Evolutionary conservation across 2,113 vertebrate species (phyloP).

Genomic region (Gymnogyps californianus): DNA sequence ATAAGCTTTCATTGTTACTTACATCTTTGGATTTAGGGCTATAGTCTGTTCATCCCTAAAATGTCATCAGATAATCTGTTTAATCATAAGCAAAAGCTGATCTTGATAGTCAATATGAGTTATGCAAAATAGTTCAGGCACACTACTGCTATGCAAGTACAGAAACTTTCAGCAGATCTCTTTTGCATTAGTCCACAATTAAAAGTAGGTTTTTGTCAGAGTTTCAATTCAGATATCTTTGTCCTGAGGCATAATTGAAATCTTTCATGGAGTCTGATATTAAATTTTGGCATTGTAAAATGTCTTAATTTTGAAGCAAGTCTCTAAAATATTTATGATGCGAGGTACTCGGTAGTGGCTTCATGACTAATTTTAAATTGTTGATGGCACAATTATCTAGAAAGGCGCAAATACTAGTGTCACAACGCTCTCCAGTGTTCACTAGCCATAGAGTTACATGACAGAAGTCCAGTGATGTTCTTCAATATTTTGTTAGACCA

Average conservation of each 20-base stretch:
- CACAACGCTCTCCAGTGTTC: neutral
- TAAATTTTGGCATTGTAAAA: neutral
- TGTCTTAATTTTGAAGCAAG: neutral
- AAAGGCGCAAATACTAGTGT: neutral
- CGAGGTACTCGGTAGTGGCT: neutral
- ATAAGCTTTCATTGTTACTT: conserved; percentile 25
- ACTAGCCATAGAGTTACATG: accelerated
- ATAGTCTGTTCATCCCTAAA: conserved; percentile 40
- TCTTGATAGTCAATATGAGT: neutral
- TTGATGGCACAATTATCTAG: neutral
- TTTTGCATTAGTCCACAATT: neutral
- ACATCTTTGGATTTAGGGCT: conserved; percentile 39
- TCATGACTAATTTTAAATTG: neutral
- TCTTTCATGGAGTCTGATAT: neutral
- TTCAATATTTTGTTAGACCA: accelerated
- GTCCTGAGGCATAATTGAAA: neutral
- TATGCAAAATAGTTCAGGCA: neutral
- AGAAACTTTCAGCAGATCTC: neutral
- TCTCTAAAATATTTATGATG: neutral
- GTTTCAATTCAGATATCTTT: neutral
- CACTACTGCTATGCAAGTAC: neutral
- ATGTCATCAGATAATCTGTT: conserved; percentile 49
- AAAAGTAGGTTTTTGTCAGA: neutral
- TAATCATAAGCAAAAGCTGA: conserved; percentile 29
- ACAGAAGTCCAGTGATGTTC: neutral